Base-by-base conservation (phyloP, 2,888 invertebrate genomes). In the Drosophila cognata region DNA sequence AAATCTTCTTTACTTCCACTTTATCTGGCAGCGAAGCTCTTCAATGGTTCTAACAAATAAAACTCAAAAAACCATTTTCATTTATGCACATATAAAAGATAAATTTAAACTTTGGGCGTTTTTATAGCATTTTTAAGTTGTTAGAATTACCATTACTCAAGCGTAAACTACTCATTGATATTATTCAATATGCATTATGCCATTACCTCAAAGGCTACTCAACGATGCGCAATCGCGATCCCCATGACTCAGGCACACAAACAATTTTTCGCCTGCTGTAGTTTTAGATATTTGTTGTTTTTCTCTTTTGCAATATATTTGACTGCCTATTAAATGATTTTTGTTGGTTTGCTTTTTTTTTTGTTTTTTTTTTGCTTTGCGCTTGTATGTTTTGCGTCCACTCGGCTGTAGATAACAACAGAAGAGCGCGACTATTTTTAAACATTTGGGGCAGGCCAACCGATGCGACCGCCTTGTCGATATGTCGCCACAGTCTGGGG, bases 381-480 rank as follows among this genome's bases (percentile, higher is more conserved):
- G 41, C 57, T 74, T 46, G 69, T 75, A 28, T 78, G 58, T 78
- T 79, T 79, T 66, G 65, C 68, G 53, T 71, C 55, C 66, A 68
- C 66, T 79, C 60, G 69, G 36, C 50, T 68, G 51, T 61, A 87
- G 85, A 82, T 87, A 85, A 87, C 75, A 87, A 77, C 79, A 85
- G 74, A 84, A 71, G 53, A 68, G 63, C 64, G 59, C 29, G 66
- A 75, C 77, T 88, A 88, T 88, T 88, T 84, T 74, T 88, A 88
- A 73, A 89, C 79, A 88, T 87, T 88, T 88, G 87, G 89, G 87
- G 83, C 86, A 86, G 86, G 79, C 87, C 82, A 71, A 73, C 66
- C 52, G 31, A 71, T 77, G 65, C 68, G 71, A 31, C 51, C 80
- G 84, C 69, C 80, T 78, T 82, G 84, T 84, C 87, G 82, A 84